phyloP scores from a whole-genome alignment of 2,113 vertebrate species.

The Stictonetta naevosa region DNA sequence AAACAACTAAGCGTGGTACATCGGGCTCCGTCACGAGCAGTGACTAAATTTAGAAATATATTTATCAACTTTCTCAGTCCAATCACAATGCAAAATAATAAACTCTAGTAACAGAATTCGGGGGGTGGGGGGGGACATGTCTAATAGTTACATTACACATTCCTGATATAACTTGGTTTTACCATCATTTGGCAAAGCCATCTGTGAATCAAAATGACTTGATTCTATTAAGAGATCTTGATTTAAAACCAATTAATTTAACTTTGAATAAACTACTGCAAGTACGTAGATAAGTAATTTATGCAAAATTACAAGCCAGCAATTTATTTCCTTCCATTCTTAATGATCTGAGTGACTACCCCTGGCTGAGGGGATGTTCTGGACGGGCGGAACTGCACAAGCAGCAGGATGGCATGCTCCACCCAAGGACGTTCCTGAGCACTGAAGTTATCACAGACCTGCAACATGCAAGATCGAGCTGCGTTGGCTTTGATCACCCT shows the following conservation, averaged over 20 bases:
- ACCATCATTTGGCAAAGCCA: not conserved
- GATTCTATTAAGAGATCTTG: not conserved
- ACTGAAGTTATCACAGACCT: not conserved
- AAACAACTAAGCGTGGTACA: not conserved
- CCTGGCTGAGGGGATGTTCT: not conserved
- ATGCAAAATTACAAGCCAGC: not conserved
- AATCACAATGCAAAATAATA: not conserved
- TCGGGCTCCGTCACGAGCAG: not conserved
- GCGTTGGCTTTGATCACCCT: not conserved
- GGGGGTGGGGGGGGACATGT: not conserved
- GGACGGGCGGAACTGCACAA: accelerated
- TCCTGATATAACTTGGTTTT: not conserved
- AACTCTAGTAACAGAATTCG: not conserved
- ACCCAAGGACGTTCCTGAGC: not conserved
- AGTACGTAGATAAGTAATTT: not conserved
- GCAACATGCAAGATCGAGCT: not conserved
- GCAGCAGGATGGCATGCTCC: not conserved
- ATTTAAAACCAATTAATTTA: not conserved
- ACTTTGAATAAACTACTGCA: not conserved
- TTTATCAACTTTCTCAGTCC: not conserved
- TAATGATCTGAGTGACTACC: not conserved
- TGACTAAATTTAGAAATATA: not conserved
- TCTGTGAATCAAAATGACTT: not conserved
- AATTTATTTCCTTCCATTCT: not conserved
- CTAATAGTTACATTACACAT: not conserved